These are phyloP conservation scores for Oplegnathus fasciatus DNA, from an alignment of 2,113 vertebrate genomes.

Conservation along the genomic window DNA sequence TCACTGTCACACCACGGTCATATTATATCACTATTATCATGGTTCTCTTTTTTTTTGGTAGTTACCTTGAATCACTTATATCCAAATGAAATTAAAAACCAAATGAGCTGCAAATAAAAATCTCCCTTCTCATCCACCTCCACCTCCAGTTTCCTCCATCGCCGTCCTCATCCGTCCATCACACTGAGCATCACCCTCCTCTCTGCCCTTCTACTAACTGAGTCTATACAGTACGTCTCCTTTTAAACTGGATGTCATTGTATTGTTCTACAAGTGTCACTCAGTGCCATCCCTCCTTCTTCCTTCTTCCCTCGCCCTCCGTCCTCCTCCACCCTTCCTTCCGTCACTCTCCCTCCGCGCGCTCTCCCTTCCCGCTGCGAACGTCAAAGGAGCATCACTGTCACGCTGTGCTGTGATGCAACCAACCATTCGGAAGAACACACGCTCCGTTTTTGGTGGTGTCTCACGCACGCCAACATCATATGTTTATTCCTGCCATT, in stretches of 20 bases:
- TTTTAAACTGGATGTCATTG: not conserved
- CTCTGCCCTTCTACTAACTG: not conserved
- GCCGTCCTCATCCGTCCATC: slow-evolving; percentile 26
- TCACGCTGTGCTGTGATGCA: slow-evolving; percentile 42
- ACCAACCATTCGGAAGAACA: slow-evolving; percentile 41
- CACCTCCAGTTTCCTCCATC: not conserved
- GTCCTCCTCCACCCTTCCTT: slow-evolving; percentile 29
- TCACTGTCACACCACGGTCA: not conserved
- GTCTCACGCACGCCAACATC: slow-evolving; percentile 5
- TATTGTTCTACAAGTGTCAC: slow-evolving; percentile 8
- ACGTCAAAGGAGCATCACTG: slow-evolving; percentile 54
- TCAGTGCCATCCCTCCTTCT: not conserved
- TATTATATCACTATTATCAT: too few relatives aligned
- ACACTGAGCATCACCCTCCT: not conserved
- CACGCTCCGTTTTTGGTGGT: slow-evolving; percentile 4
- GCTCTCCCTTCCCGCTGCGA: slow-evolving; percentile 17
- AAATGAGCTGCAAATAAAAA: slow-evolving; percentile 17
- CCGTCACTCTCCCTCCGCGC: not conserved
- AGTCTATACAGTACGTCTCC: not conserved
- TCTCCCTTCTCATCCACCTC: not conserved
- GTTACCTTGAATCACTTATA: not conserved
- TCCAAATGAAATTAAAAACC: not conserved
- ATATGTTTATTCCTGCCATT: slow-evolving; percentile 25
- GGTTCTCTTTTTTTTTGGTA: not conserved
- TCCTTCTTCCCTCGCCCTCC: not conserved